Evolutionary conservation across 2,113 vertebrate species (phyloP), one percentile per base, ranked within the genome.

Genomic region (Aphyosemion australe): DNA sequence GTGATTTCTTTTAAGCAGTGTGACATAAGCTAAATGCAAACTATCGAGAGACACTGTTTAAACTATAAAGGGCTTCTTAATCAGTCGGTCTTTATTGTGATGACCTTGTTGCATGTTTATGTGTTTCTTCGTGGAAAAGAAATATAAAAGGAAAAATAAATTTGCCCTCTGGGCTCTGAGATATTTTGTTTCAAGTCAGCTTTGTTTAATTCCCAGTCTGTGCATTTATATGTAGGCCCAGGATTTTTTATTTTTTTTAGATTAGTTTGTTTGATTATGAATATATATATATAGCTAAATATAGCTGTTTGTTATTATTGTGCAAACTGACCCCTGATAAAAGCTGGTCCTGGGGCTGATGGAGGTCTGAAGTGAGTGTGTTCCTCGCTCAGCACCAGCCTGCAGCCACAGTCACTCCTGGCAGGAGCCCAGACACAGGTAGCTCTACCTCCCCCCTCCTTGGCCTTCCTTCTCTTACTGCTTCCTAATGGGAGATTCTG

Each of bases 71-170:
- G 92, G 92, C 92, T 93, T 93, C 82, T 91, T 87, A 90, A 86
- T 88, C 86, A 88, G 89, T 82, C 68, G 41, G 88, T 92, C 90
- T 92, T 90, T 91, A 91, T 84, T 88, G 91, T 90, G 88, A 88
- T 92, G 89, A 93, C 77, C 84, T 89, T 87, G 90, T 93, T 93
- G 92, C 92, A 93, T 93, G 92, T 93, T 84, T 93, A 89, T 92
- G 90, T 92, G 78, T 91, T 91, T 87, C 85, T 83, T 80, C 1
- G 91, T 93, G 88, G 82, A 87, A 89, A 88, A 93, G 45, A 21
- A 63, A 47, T n/a, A 48, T 18, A 34, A 21, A 42, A 45, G 26
- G 5, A 58, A 39, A 51, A 63, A 93, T 93, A 93, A 92, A 93
- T 84, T 85, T 88, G 71, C 88, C 88, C 89, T 74, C 49, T 57